Evolutionary conservation across 1,140 invertebrate species (phyloP).

Genomic region (Drosophila malerkotliana): DNA sequence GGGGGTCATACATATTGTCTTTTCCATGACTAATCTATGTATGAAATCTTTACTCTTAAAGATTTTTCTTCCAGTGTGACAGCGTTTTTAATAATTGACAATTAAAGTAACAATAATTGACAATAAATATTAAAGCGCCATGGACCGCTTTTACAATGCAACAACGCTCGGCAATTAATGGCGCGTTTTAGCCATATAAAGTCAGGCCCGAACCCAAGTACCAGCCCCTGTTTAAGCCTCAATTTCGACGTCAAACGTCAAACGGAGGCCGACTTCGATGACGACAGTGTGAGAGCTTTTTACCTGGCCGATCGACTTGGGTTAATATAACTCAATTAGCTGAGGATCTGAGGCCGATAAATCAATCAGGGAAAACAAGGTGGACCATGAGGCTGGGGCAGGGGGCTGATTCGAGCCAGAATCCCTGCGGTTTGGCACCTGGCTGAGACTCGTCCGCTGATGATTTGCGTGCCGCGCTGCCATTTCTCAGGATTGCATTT

Average conservation of each 20-base stretch:
- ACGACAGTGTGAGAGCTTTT: slow-evolving; percentile 50
- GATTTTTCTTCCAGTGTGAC: slow-evolving; percentile 14
- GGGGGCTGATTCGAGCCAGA: slow-evolving; percentile 2
- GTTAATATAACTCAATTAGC: slow-evolving; percentile 78
- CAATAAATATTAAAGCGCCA: slow-evolving; percentile 76
- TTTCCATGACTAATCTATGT: too few species aligned
- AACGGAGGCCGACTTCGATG: slow-evolving; percentile 40
- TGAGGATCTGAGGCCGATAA: slow-evolving; percentile 55
- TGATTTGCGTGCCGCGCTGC: slow-evolving; percentile 75
- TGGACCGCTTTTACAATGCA: slow-evolving; percentile 29
- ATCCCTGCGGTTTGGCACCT: slow-evolving; percentile 66
- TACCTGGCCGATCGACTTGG: slow-evolving; percentile 13
- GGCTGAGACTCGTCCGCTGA: slow-evolving; percentile 52
- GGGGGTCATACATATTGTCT: too few species aligned
- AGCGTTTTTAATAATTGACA: slow-evolving; percentile 77
- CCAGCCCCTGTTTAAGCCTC: slow-evolving; percentile 42
- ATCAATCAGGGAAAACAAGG: slow-evolving; percentile 64
- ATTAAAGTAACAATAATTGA: slow-evolving; percentile 80
- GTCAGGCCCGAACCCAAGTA: slow-evolving; percentile 36
- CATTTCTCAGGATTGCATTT: slow-evolving; percentile 70
- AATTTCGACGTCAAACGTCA: slow-evolving; percentile 44
- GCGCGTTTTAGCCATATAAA: slow-evolving; percentile 79
- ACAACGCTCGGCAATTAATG: slow-evolving; percentile 66
- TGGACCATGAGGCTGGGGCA: not conserved
- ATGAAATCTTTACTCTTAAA: not conserved